Percentiles rank a stretch among this genome's conserved stretches.
phyloP scores from a whole-genome alignment of 1,140 invertebrate genomes.

The Heliconius hermathena region DNA sequence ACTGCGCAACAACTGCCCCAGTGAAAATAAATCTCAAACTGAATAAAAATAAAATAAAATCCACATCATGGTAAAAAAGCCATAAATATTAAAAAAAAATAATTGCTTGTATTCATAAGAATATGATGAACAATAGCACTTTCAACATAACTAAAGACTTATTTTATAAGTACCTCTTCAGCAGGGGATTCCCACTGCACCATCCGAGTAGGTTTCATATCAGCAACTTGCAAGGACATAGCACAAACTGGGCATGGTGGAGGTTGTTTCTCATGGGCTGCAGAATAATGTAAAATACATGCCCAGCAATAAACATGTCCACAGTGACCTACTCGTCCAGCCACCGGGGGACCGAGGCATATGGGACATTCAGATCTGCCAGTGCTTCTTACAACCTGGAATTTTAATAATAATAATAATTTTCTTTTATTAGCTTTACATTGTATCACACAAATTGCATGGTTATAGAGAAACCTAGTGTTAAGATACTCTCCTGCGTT shows the following conservation, averaged over 20 bases:
- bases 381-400: constrained; percentile 67
- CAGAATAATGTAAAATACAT: constrained; percentile 95
- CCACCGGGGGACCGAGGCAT: constrained; percentile 91
- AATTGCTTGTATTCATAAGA: background rate
- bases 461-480: too few relatives aligned
- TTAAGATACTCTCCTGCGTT: too few relatives aligned
- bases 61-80: too few relatives aligned
- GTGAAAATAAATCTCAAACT: too few relatives aligned
- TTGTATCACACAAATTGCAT: too few relatives aligned
- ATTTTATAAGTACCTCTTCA: constrained; percentile 55
- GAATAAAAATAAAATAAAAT: too few relatives aligned
- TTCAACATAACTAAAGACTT: background rate
- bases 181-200: constrained; percentile 65
- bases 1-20: too few relatives aligned
- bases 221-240: constrained; percentile 87
- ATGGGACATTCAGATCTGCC: constrained; percentile 94
- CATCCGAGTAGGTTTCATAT: constrained; percentile 85
- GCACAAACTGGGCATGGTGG: constrained; percentile 94
- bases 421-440: background rate
- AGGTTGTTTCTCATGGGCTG: constrained; percentile 88
- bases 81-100: background rate
- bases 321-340: constrained; percentile 96
- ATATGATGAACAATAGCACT: background rate
- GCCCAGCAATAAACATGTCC: constrained; percentile 98
- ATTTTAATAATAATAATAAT: constrained; percentile 6